These are phyloP conservation scores for Gopherus evgoodei DNA, from an alignment of 2,113 vertebrate genomes.

Conservation along the genomic window DNA sequence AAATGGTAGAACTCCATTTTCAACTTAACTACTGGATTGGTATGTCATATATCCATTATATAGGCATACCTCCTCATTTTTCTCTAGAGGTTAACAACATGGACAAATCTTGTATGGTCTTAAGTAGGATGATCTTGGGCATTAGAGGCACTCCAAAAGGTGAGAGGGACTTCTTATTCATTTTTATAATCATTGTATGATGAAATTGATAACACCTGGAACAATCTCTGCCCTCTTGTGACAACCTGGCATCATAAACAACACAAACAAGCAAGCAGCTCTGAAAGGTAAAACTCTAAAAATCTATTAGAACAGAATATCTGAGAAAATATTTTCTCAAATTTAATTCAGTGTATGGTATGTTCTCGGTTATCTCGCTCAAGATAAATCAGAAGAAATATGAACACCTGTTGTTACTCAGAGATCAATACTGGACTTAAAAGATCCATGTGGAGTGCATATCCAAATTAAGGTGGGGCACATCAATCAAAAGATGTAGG, in stretches of 20 bases:
- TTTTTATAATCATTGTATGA: background rate
- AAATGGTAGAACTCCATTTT: background rate
- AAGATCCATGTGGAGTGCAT: background rate
- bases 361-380: background rate
- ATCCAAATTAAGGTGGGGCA: background rate
- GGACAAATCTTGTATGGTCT: background rate
- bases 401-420: background rate
- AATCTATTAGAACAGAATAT: background rate
- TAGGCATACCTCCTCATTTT: background rate
- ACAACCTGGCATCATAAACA: background rate
- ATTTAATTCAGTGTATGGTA: background rate
- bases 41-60: background rate
- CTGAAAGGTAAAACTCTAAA: background rate
- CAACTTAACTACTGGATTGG: background rate
- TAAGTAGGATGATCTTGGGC: background rate
- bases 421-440: background rate
- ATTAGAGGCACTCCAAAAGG: background rate
- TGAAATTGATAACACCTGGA: background rate
- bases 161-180: background rate
- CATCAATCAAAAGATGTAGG: background rate
- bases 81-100: background rate
- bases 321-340: background rate
- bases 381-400: background rate
- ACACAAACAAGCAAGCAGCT: background rate
- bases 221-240: background rate